phyloP scores from a whole-genome alignment of 64 coral and sea anemone species.

The Stichodactyla mertensii region DNA sequence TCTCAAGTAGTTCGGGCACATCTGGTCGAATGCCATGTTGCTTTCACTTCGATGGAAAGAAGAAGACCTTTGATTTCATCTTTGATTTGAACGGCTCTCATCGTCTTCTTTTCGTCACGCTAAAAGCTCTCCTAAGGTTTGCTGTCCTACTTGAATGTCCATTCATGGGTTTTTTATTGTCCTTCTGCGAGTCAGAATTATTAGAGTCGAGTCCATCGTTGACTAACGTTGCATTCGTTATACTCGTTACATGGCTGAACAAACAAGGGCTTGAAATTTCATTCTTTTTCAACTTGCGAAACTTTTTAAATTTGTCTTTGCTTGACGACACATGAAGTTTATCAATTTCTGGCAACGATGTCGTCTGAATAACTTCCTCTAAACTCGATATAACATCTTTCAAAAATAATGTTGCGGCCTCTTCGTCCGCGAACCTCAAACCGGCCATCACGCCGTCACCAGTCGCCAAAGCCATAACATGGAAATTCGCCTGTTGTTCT shows the following conservation, averaged over 20 bases:
- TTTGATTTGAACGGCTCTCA: background rate
- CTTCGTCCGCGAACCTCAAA: conserved; percentile 83
- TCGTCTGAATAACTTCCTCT: conserved; percentile 38
- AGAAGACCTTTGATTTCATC: background rate
- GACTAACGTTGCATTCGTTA: conserved; percentile 67
- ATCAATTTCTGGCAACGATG: conserved; percentile 53
- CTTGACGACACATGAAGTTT: conserved; percentile 28
- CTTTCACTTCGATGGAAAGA: conserved; percentile 4
- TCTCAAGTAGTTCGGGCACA: background rate
- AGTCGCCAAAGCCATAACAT: conserved; percentile 73
- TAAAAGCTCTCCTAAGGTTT: conserved; percentile 56
- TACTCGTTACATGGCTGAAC: conserved; percentile 97
- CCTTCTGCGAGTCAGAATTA: conserved; percentile 23
- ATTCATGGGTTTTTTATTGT: conserved; percentile 24
- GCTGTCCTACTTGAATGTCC: conserved; percentile 31
- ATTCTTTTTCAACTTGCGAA: conserved; percentile 93
- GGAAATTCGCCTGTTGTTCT: conserved; percentile 92
- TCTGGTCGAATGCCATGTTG: conserved; percentile 14
- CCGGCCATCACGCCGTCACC: conserved; percentile 92
- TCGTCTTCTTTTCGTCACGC: conserved; percentile 39
- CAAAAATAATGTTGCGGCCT: conserved; percentile 71
- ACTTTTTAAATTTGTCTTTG: conserved; percentile 92
- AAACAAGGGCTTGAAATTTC: conserved; percentile 99
- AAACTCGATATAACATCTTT: conserved; percentile 68
- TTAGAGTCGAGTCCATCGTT: conserved; percentile 24